phyloP scores from a whole-genome alignment of 2,113 vertebrate species.

The Meriones unguiculatus region DNA sequence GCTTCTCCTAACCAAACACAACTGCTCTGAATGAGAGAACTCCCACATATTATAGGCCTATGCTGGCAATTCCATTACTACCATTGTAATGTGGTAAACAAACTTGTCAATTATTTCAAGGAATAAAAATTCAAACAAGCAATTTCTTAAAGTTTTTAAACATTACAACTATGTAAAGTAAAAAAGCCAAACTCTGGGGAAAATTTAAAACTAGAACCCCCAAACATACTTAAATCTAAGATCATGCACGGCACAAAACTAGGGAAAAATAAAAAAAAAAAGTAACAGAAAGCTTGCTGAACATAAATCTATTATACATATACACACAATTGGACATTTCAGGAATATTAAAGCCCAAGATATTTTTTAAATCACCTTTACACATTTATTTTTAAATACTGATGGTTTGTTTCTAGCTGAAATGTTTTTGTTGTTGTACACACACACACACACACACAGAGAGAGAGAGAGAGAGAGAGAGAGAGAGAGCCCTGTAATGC shows the following conservation, averaged over 20 bases:
- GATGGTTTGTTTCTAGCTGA: neutral
- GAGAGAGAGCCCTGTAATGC: neutral
- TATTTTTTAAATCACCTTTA: neutral
- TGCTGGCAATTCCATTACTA: neutral
- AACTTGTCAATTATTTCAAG: neutral
- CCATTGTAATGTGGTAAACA: neutral
- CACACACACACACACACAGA: neutral
- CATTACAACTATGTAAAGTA: neutral
- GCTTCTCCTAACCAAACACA: neutral
- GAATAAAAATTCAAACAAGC: neutral
- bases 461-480: neutral
- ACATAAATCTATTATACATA: neutral
- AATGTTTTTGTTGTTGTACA: neutral
- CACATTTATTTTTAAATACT: conserved; percentile 50
- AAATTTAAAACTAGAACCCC: neutral
- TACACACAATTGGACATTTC: neutral
- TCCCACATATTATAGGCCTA: too few species aligned
- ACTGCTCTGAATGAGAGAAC: too few species aligned
- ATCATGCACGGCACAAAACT: neutral
- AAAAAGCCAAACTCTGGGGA: conserved; percentile 7
- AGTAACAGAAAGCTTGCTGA: neutral
- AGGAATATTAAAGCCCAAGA: neutral
- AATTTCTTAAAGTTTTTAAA: neutral
- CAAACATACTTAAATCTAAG: neutral
- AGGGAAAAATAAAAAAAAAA: neutral